Conservation (phyloP, 2,113 vertebrate species). For the Jacana jacana region DNA sequence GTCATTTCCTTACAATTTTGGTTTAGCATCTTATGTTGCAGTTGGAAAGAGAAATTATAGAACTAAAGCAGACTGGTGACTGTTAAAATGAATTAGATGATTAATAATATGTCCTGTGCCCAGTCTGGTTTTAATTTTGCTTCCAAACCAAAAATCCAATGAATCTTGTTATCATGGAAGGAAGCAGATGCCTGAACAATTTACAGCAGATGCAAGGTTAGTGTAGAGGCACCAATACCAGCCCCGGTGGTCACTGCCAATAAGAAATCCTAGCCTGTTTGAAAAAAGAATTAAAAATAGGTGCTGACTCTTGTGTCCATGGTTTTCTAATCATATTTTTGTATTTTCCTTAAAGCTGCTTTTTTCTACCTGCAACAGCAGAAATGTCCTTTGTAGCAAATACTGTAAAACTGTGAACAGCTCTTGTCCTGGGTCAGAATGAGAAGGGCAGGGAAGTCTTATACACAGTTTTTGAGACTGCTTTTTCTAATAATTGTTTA, state of each 20-base stretch:
- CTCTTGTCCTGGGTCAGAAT: background rate
- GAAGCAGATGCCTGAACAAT: constrained; percentile 28
- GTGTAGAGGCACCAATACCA: background rate
- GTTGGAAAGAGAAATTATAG: background rate
- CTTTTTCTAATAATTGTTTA: background rate
- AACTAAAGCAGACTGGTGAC: background rate
- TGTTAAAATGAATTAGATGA: background rate
- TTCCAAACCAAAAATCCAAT: background rate
- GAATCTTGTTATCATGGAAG: background rate
- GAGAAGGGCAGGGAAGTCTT: background rate
- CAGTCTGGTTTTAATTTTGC: constrained; percentile 16
- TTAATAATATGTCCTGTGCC: background rate
- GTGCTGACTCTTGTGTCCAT: background rate
- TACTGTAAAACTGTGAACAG: background rate
- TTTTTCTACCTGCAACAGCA: background rate
- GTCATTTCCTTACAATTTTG: background rate
- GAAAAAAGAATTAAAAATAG: background rate
- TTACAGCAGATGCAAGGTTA: constrained; percentile 20
- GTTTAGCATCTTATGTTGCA: background rate
- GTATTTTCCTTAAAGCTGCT: background rate
- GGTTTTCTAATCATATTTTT: constrained; percentile 25
- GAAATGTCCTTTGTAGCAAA: background rate
- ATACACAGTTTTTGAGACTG: background rate
- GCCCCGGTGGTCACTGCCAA: background rate
- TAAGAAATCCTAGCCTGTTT: background rate